A percentile compares a stretch with the other conserved stretches of the same genome.
phyloP scores from a whole-genome alignment of 2,888 invertebrate species.

The Macropis europaea region DNA sequence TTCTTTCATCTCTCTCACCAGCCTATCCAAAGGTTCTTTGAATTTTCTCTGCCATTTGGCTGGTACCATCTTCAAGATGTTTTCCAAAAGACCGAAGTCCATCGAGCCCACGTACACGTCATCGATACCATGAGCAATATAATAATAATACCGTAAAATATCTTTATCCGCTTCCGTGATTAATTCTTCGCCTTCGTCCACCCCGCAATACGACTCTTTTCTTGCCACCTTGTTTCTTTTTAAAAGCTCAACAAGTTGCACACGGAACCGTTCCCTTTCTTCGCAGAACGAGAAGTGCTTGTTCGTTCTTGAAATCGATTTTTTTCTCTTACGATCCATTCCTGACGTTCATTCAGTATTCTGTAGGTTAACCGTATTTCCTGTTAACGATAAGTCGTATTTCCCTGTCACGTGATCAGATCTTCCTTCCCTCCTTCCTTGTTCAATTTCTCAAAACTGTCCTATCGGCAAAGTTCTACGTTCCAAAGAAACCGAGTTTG shows the following conservation, averaged over 20 bases:
- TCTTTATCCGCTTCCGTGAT: slow-evolving; percentile 83
- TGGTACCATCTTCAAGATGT: slow-evolving; percentile 85
- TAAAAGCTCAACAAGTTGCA: slow-evolving; percentile 16
- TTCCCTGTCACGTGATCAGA: too few species aligned
- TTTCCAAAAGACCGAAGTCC: slow-evolving; percentile 86
- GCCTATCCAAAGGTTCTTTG: slow-evolving; percentile 82
- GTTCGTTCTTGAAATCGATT: background rate
- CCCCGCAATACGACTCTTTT: slow-evolving; percentile 60
- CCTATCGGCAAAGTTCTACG: too few species aligned
- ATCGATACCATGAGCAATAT: slow-evolving; percentile 94
- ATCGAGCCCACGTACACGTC: slow-evolving; percentile 93
- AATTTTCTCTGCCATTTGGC: slow-evolving; percentile 83
- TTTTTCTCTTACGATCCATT: too few species aligned
- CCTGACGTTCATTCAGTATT: too few species aligned
- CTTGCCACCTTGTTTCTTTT: slow-evolving; percentile 76
- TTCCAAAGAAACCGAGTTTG: too few species aligned
- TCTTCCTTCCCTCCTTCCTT: too few species aligned
- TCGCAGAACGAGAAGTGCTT: slow-evolving; percentile 26
- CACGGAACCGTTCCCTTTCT: slow-evolving; percentile 40
- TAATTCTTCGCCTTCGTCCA: background rate
- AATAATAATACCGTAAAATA: slow-evolving; percentile 92
- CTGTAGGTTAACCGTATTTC: too few species aligned
- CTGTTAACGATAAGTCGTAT: too few species aligned
- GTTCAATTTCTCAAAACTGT: too few species aligned
- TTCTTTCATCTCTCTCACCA: slow-evolving; percentile 90